Evolutionary conservation across 2,888 invertebrate genomes (phyloP), one percentile per base, ranked within the genome.

Genomic region (Acanthosoma haemorrhoidale): DNA sequence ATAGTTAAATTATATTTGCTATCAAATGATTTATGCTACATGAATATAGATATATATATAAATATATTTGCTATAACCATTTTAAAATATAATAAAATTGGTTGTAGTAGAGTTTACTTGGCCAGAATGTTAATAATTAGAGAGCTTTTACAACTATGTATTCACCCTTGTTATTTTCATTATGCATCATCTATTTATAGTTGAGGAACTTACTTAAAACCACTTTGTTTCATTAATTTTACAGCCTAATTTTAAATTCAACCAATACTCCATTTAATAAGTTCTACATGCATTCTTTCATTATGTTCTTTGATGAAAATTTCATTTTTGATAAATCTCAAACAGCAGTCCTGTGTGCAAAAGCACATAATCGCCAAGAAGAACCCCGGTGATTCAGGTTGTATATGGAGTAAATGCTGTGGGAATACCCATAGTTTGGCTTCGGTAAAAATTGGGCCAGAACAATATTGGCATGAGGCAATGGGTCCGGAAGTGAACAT

Each of bases 381-480:
- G 29, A 57, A 68, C 21, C 38, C 58, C 0, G 58, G 51, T 11
- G 36, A 58, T 15, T 39, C 68, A 1, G 41, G 64, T 41, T 64
- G 39, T 31, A 64, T n/a, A 9, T 58, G 39, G 5, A 69, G 15
- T 11, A 64, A 64, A 36, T 66, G 51, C 18, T 38, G 58, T 21
- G 68, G 71, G 13, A 63, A 61, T 38, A 69, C 69, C 59, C 58
- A 64, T 6, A 71, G n/a, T 6, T 69, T 36, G 4, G 66, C 69
- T 69, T 69, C 69, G 13, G 71, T 71, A 31, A 71, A 69, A 39
- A 71, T 41, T 3, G 71, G 66, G 15, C 57, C 59, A 5, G 57
- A 64, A 38, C 71, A 71, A 34, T 60, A 66, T 13, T 69, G 51
- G 38, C 71, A 71, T 21, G 57, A 25, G 1, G 66, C 61, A 9